Percentiles rank a stretch among this genome's conserved stretches.
Conservation (phyloP, 2,888 invertebrate species). For the Xestoiulus laeticollis region DNA sequence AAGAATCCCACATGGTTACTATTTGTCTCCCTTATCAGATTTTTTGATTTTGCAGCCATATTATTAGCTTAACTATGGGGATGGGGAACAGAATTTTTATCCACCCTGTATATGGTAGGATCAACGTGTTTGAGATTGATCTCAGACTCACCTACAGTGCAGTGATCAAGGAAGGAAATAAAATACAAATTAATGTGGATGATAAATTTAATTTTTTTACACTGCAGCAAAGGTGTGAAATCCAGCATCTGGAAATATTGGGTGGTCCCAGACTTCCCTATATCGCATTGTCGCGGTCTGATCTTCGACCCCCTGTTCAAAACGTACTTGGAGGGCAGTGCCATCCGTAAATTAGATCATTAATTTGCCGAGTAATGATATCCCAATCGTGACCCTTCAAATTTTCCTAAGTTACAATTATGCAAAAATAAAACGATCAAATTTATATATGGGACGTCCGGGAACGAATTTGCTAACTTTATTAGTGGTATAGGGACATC, state of each 20-base stretch:
- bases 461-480: constrained; percentile 28
- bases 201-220: too few relatives aligned
- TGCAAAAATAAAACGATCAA: constrained; percentile 22
- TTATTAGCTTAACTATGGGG: too few relatives aligned
- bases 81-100: too few relatives aligned
- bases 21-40: too few relatives aligned
- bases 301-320: not conserved
- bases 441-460: constrained; percentile 28
- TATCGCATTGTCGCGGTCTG: not conserved
- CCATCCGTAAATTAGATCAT: not conserved
- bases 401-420: not conserved
- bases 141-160: too few relatives aligned
- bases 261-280: not conserved
- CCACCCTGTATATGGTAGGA: too few relatives aligned
- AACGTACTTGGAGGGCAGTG: not conserved
- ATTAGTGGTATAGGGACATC: not conserved
- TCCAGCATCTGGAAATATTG: not conserved
- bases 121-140: too few relatives aligned
- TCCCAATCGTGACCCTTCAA: constrained; percentile 17
- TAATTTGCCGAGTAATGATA: constrained; percentile 23
- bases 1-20: too few relatives aligned
- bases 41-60: too few relatives aligned
- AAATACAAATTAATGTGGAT: too few relatives aligned
- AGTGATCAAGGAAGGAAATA: too few relatives aligned
- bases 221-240: not conserved